Evolutionary conservation across 2,888 invertebrate genomes (phyloP).

Genomic region (Tenthredo distinguenda): DNA sequence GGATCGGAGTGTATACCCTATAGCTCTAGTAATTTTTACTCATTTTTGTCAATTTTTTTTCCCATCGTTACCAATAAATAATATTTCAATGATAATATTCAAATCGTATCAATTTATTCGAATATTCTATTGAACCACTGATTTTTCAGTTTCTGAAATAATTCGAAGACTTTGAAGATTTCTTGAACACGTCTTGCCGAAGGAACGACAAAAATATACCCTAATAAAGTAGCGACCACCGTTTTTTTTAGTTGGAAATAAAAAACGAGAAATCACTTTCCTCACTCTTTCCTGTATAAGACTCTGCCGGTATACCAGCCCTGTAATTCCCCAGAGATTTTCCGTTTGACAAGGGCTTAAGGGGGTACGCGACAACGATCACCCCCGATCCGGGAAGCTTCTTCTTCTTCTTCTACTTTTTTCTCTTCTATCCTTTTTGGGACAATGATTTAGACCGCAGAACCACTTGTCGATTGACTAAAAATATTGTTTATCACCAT

Average conservation of each 20-base stretch:
- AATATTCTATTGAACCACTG: no score
- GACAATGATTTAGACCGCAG: neutral
- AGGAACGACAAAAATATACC: neutral
- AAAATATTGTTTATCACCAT: no score
- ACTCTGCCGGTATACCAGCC: neutral
- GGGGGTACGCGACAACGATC: constrained; percentile 29
- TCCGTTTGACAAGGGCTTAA: constrained; percentile 26
- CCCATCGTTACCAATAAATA: no score
- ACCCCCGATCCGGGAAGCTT: neutral
- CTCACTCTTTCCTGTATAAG: neutral
- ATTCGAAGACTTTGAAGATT: neutral
- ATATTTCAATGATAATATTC: no score
- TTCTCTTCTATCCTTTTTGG: neutral
- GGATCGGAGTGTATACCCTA: neutral
- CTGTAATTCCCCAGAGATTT: constrained; percentile 26
- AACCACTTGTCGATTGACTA: constrained; percentile 18
- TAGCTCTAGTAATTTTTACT: no score
- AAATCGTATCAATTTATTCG: no score
- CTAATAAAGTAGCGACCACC: neutral
- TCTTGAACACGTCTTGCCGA: no score
- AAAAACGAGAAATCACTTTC: neutral
- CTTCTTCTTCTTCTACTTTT: neutral
- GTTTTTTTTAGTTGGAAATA: neutral
- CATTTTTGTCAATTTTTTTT: no score
- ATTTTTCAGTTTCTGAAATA: neutral